Base-by-base conservation (phyloP, 2,113 vertebrate genomes). In the Tauraco erythrolophus region DNA sequence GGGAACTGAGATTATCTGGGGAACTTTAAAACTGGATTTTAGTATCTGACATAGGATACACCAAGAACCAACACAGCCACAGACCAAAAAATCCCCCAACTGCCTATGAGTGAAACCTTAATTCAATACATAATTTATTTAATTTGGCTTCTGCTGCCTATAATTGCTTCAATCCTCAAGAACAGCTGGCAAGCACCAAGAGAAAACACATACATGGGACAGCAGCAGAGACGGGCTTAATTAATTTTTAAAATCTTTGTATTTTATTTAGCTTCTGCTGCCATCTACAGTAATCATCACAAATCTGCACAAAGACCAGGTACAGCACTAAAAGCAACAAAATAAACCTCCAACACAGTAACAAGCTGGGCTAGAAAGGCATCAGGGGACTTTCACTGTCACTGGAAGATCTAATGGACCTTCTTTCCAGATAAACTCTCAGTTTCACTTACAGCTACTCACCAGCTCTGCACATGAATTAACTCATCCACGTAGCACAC, bases 261-360 rank as follows among this genome's bases (percentile, higher is more conserved):
- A 66, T 95, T 98, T 98, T 95, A 88, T 92, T 90, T 50, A 92
- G 97, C 96, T 91, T 98, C 95, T 98, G 97, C 98, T 98, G 98
- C 98, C 98, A 98, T 95, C 98, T 98, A 98, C 97, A 98, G 98
- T 66, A 97, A 81, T 91, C 71, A 83, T 21, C 86, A 72, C 88
- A 86, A 85, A 94, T 75, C 61, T 89, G 86, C 96, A 95, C 80
- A 33, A 94, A 72, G 79, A 66, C 7, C 76, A 75, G 89, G 87
- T 57, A 35, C 41, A 87, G 69, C 39, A 54, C 30, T 7, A 50
- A 53, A 8, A 78, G 48, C 57, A 50, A 41, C 41, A 82, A 92
- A 82, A 56, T 22, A 70, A 68, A 71, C 60, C 33, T 80, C 43
- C 76, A 78, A 86, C 51, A 62, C n/a, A 33, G 37, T 14, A 45